Conservation (phyloP, 2,888 invertebrate species). For the Drosophila bunnanda region DNA sequence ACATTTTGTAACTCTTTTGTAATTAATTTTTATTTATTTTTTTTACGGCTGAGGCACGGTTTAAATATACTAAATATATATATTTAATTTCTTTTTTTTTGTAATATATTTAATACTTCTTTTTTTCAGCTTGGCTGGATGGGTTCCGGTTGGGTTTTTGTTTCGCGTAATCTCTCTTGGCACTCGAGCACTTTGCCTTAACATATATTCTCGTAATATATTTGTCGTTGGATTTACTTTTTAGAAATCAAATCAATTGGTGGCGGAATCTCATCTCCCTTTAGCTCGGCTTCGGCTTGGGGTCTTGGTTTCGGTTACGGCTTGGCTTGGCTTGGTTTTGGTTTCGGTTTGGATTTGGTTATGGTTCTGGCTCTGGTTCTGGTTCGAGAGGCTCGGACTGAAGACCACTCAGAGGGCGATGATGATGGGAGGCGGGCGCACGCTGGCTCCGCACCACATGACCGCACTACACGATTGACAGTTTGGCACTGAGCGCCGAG, state of each 20-base stretch:
- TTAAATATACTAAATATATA: conserved; percentile 4
- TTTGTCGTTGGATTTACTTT: background rate
- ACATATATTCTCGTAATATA: conserved; percentile 4
- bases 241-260: conserved; percentile 13
- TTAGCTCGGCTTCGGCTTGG: conserved; percentile 5
- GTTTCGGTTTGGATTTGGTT: conserved; percentile 2
- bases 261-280: conserved; percentile 20
- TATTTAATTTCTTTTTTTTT: background rate
- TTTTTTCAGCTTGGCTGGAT: conserved; percentile 31
- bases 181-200: conserved; percentile 30
- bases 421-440: conserved; percentile 67
- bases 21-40: background rate
- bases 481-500: conserved; percentile 81
- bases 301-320: conserved; percentile 2
- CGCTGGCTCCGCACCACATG: conserved; percentile 74
- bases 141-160: conserved; percentile 21
- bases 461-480: conserved; percentile 83
- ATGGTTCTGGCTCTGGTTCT: conserved; percentile 19
- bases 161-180: conserved; percentile 18
- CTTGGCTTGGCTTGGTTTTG: conserved; percentile 4
- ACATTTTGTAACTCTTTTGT: conserved; percentile 7
- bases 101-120: conserved; percentile 16
- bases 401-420: conserved; percentile 66
- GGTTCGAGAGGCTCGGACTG: conserved; percentile 36
- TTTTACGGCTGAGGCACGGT: conserved; percentile 15